Conservation (phyloP, 1,140 invertebrate genomes). For the Drosophila ohnishii region DNA sequence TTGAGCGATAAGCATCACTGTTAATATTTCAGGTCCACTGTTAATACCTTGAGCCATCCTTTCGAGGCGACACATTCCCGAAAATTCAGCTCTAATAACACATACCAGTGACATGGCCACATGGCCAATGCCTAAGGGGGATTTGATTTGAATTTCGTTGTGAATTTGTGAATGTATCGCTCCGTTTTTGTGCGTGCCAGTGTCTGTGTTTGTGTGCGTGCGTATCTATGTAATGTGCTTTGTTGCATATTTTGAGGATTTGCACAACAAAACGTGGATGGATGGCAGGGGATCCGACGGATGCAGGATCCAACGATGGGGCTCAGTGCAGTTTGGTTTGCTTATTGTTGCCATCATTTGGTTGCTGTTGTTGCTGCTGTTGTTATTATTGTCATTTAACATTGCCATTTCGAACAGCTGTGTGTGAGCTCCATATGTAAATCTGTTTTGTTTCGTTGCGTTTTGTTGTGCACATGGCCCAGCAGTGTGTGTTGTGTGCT, state of each 20-base stretch:
- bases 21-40: constrained; percentile 14
- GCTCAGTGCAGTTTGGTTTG: constrained; percentile 37
- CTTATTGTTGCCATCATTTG: constrained; percentile 52
- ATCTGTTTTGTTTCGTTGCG: constrained; percentile 63
- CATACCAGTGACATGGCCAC: background rate
- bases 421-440: constrained; percentile 62
- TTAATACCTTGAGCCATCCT: constrained; percentile 28
- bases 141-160: constrained; percentile 69
- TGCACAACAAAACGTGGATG: constrained; percentile 67
- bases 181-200: constrained; percentile 5
- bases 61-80: background rate
- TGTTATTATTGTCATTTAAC: constrained; percentile 73
- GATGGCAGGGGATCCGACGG: constrained; percentile 13
- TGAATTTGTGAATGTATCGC: constrained; percentile 62
- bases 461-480: constrained; percentile 43
- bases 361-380: constrained; percentile 18
- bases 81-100: constrained; percentile 1
- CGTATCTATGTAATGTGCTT: constrained; percentile 67
- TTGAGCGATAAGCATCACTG: constrained; percentile 26
- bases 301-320: constrained; percentile 20
- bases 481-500: constrained; percentile 17
- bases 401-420: constrained; percentile 54
- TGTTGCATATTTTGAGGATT: constrained; percentile 79
- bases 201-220: constrained; percentile 1
- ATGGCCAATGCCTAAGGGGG: constrained; percentile 1